Conservation (phyloP, 2,113 vertebrate species). For the Odocoileus virginianus region DNA sequence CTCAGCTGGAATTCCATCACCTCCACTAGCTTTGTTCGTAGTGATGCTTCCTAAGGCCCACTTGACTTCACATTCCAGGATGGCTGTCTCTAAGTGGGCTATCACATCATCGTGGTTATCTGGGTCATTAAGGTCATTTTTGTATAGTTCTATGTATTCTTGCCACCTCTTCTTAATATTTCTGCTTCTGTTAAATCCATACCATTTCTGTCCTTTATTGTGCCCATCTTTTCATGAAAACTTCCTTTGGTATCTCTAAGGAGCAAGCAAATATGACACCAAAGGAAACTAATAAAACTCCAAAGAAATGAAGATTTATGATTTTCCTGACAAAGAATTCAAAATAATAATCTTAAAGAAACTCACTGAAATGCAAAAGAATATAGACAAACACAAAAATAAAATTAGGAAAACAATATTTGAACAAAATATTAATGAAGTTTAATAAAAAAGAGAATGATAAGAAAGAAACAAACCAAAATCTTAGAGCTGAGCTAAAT, state of each 20-base stretch:
- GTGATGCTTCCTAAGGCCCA: background rate
- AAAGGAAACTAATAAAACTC: background rate
- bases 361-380: background rate
- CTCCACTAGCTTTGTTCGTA: background rate
- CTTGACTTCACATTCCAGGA: background rate
- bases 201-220: background rate
- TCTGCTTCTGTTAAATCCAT: background rate
- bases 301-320: background rate
- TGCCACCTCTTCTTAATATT: background rate
- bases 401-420: background rate
- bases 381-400: background rate
- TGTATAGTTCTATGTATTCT: background rate
- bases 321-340: background rate
- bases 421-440: background rate
- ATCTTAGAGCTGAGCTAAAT: background rate
- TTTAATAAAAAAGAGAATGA: background rate
- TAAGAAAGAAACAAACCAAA: background rate
- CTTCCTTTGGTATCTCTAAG: background rate
- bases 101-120: background rate
- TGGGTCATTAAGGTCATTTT: background rate
- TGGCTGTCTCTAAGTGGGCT: background rate
- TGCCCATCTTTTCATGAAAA: background rate
- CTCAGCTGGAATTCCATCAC: background rate
- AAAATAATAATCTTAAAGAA: background rate
- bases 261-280: background rate